Conservation (phyloP, 2,797 vertebrate species). For the Typhlichthys eigenmanni region DNA sequence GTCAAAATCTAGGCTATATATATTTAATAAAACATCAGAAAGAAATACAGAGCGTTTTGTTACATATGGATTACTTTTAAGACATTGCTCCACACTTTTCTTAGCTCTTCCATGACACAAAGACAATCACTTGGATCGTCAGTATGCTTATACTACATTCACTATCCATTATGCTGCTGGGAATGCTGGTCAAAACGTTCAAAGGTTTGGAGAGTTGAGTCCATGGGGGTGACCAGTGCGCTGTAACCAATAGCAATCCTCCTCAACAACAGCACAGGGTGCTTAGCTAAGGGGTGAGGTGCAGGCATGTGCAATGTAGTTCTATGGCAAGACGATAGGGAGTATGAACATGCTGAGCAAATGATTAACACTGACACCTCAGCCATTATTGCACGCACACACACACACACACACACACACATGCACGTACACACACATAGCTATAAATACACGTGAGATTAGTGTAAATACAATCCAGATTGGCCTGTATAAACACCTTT, state of each 20-base stretch:
- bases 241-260: too few species aligned
- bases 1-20: too few species aligned
- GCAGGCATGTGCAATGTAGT: conserved; percentile 36
- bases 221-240: too few species aligned
- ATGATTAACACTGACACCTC: conserved; percentile 48
- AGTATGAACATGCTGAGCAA: conserved; percentile 50
- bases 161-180: too few species aligned
- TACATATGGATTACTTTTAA: too few species aligned
- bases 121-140: not conserved
- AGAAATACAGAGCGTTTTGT: too few species aligned
- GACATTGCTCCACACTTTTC: too few species aligned
- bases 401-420: conserved; percentile 12
- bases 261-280: conserved; percentile 4
- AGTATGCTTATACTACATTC: not conserved
- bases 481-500: conserved; percentile 32
- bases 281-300: conserved; percentile 31
- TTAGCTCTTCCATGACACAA: too few species aligned
- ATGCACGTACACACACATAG: not conserved
- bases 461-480: conserved; percentile 47
- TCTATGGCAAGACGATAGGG: not conserved
- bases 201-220: too few species aligned
- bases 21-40: too few species aligned
- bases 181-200: too few species aligned
- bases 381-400: conserved; percentile 6
- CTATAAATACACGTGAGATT: conserved; percentile 67